Evolutionary conservation across 2,797 vertebrate species (phyloP), one percentile per base, ranked within the genome.

Genomic region (Benthosema pterotum): DNA sequence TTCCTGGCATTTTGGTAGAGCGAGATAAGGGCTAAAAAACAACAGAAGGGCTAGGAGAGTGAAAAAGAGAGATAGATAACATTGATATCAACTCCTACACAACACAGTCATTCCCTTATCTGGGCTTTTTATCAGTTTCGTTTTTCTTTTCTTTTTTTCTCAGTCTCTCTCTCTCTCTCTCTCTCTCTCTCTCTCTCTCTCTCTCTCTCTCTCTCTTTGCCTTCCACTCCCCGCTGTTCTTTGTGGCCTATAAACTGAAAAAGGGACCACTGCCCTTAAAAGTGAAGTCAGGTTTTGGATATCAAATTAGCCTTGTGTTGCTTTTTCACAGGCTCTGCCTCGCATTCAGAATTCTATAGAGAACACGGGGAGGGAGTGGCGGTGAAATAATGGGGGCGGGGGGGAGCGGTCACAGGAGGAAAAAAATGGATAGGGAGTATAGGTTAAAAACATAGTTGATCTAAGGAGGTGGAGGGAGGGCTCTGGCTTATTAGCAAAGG

Each of bases 1-100:
- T 97, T 95, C 94, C 94, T 96, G 95, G 95, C 96, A 96, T 96
- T 97, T 97, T 97, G 96, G 94, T 94, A 92, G 89, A 91, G 94
- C 43, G 83, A 97, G 96, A 98, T 97, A 96, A 97, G 94, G 78
- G 82, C 90, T 91, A 90, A 94, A 84, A 96, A 95, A 95, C 94
- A 95, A 95, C 94, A 96, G 94, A 94, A 92, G 91, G 87, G 91
- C 93, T 94, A 88, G 12, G 91, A 94, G 93, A 95, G 94, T 89
- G 93, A 94, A 95, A 95, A 94, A 94, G 93, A 94, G 92, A 94
- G 95, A 97, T 95, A 94, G 96, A 97, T 96, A 95, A 94, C 92
- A 81, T 91, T 90, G 95, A 96, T 96, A 97, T 90, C 71, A 91
- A 94, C 94, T 95, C 95, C 94, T 93, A 94, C 94, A 94, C 94